Base-by-base conservation (phyloP, 2,888 invertebrate genomes). In the Minunthozetes semirufus region DNA sequence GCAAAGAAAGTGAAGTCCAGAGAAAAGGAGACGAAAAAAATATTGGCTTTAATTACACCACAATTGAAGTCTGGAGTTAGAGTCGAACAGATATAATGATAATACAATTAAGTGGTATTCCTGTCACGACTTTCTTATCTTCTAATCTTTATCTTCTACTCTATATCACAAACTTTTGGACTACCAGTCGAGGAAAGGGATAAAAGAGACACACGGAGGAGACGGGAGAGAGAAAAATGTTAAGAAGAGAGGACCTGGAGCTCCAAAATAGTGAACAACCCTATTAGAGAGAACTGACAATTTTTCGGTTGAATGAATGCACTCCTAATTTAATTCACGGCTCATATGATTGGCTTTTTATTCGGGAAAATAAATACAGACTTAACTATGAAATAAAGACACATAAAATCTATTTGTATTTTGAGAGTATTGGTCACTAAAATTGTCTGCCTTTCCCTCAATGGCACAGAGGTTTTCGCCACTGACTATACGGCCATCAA, bases 271-370 rank as follows among this genome's bases (percentile, higher is more conserved):
- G 53, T n/a, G n/a, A n/a, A 53, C 53, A 8, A 19, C 53, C 25
- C 25, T 29, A 61, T 27, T 25, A 25, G 19, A 27, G 15, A 61
- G 6, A 38, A 8, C 33, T 33, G 33, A 66, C 66, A 66, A 66
- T 66, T 66, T 66, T 66, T 59, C n/a, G 66, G 33, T 38, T 66
- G 17, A 66, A 66, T 66, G 33, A 38, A 33, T 38, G 33, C 66
- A 33, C 66, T 66, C 33, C 66, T 66, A 66, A 66, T 66, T 66
- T 66, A 66, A 66, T 66, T 66, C 66, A 66, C 66, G 66, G n/a
- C 66, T 66, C 66, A 66, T 66, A 33, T 66, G 33, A 66, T 38
- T 59, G 59, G 29, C 66, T 33, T 38, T 33, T 38, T 22, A 59
- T 25, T n/a, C 29, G 38, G 17, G 17, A 33, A 66, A 38, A 33